Percentiles rank a stretch among this genome's conserved stretches.
Conservation (phyloP, 2,113 vertebrate genomes). For the Vireo altiloquus region DNA sequence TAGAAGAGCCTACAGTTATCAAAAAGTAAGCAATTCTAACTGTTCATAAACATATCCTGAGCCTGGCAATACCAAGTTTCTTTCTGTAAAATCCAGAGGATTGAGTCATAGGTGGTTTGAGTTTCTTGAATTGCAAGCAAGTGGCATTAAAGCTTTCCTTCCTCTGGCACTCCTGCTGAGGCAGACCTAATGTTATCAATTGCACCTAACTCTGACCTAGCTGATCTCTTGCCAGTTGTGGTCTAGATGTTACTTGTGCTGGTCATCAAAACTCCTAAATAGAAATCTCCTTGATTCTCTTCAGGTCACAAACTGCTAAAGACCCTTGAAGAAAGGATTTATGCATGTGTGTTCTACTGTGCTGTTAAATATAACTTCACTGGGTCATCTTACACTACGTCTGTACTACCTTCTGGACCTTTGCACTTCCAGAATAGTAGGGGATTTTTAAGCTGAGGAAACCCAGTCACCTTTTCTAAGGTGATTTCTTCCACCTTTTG, state of each 20-base stretch:
- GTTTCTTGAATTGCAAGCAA: neutral
- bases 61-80: neutral
- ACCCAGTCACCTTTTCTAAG: neutral
- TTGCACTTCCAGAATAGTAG: neutral
- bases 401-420: neutral
- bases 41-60: neutral
- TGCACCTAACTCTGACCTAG: neutral
- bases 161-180: neutral
- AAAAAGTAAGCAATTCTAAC: slow-evolving; percentile 81
- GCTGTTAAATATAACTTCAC: neutral
- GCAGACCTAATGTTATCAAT: neutral
- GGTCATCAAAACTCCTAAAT: neutral
- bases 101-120: neutral
- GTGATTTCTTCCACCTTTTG: neutral
- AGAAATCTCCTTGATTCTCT: neutral
- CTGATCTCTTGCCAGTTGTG: neutral
- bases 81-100: neutral
- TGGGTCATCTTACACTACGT: neutral
- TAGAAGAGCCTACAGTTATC: slow-evolving; percentile 84
- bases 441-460: neutral
- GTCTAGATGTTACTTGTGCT: neutral
- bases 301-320: neutral
- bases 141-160: neutral
- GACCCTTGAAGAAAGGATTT: neutral
- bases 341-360: neutral